Evolutionary conservation across 2,113 vertebrate genomes (phyloP).

Genomic region (Hassar affinis): DNA sequence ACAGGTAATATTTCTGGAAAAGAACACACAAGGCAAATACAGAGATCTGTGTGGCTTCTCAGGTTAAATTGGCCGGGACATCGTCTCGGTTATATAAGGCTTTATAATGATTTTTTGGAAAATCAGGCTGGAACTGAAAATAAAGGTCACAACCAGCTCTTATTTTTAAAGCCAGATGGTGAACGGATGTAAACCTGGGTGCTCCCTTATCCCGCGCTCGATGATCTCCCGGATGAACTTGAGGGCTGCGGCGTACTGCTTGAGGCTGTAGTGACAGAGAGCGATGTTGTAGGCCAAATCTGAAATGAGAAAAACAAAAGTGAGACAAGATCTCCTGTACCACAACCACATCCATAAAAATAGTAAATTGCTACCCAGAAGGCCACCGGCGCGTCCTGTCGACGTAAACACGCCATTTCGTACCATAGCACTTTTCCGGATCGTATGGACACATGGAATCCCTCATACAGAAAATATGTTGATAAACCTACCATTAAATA

Average conservation of each 20-base stretch:
- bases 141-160: background rate
- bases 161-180: background rate
- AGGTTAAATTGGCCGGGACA: background rate
- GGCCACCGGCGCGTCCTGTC: conserved; percentile 6
- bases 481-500: background rate
- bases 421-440: background rate
- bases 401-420: background rate
- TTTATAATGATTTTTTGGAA: no score
- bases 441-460: background rate
- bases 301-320: conserved; percentile 44
- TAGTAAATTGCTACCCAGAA: conserved; percentile 44
- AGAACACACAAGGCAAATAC: background rate
- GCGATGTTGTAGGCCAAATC: conserved; percentile 92
- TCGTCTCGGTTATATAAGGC: background rate
- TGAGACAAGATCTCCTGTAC: background rate
- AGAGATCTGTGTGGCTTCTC: background rate
- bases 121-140: background rate
- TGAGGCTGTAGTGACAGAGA: conserved; percentile 83
- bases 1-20: background rate
- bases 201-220: conserved; percentile 84
- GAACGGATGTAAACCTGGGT: conserved; percentile 74
- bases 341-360: conserved; percentile 39
- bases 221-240: conserved; percentile 87
- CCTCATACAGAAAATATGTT: background rate
- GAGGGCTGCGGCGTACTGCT: conserved; percentile 81